phyloP scores from a whole-genome alignment of 2,888 invertebrate species.

The Hoplodrina blanda region DNA sequence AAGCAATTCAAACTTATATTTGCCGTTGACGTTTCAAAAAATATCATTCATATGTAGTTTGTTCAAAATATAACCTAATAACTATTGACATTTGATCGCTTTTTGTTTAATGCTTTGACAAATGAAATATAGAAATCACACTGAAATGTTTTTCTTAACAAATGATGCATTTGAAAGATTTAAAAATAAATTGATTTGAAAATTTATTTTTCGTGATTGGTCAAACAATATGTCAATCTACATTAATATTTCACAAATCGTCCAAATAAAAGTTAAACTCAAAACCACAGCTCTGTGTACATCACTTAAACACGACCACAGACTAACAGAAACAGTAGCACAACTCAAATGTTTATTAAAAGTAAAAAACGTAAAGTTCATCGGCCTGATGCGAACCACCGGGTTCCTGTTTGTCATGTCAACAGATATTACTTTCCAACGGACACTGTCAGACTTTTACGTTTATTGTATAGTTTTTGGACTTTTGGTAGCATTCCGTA shows the following conservation, averaged over 20 bases:
- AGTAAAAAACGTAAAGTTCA: constrained; percentile 67
- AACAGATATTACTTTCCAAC: constrained; percentile 69
- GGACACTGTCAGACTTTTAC: constrained; percentile 38
- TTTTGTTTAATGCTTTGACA: too few species aligned
- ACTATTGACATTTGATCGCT: too few species aligned
- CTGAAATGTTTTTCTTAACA: too few species aligned
- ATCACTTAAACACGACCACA: constrained; percentile 18
- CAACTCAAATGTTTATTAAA: constrained; percentile 48
- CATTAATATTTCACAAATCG: too few species aligned
- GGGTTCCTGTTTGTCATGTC: constrained; percentile 71
- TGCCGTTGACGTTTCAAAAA: too few species aligned
- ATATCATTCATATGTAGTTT: too few species aligned
- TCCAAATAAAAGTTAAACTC: not conserved
- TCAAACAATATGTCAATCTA: not conserved
- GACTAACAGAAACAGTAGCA: constrained; percentile 24
- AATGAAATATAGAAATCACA: too few species aligned
- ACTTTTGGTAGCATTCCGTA: constrained; percentile 8
- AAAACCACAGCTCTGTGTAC: not conserved
- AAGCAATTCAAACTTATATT: too few species aligned
- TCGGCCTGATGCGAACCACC: constrained; percentile 66
- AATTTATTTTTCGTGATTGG: not conserved
- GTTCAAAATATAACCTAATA: too few species aligned
- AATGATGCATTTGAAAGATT: too few species aligned
- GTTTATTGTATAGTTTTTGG: constrained; percentile 36
- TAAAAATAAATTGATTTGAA: not conserved